Conservation (phyloP, 2,113 vertebrate species). For the Bettongia penicillata region DNA sequence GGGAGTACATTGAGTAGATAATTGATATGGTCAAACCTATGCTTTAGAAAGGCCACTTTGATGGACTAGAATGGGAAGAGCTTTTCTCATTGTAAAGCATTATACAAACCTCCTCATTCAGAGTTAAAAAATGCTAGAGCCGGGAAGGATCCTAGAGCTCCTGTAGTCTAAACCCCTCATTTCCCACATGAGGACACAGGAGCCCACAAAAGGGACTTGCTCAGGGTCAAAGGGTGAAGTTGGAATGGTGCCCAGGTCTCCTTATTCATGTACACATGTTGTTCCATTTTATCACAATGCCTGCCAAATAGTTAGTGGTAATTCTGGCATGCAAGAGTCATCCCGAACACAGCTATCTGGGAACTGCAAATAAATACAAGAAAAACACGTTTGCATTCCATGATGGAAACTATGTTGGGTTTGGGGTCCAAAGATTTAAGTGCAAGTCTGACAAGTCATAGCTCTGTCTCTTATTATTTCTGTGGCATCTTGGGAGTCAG, state of each 20-base stretch:
- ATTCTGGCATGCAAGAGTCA: not conserved
- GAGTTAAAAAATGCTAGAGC: not conserved
- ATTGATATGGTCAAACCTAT: not conserved
- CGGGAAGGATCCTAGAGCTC: not conserved
- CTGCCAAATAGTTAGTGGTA: not conserved
- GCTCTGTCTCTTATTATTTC: not conserved
- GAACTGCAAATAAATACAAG: not conserved
- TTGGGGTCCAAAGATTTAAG: not conserved
- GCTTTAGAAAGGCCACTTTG: not conserved
- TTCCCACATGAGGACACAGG: not conserved
- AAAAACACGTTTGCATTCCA: not conserved
- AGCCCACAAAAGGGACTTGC: not conserved
- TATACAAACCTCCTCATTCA: not conserved
- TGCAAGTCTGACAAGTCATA: not conserved
- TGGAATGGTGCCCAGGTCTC: not conserved
- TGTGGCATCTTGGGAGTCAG: not conserved
- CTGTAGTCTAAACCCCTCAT: not conserved
- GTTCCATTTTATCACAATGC: not conserved
- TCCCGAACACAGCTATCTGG: not conserved
- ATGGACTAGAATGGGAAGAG: not conserved
- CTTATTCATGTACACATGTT: not conserved
- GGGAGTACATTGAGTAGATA: not conserved
- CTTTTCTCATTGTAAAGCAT: not conserved
- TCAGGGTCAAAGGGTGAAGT: not conserved
- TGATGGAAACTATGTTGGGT: not conserved